These are phyloP conservation scores for Brachyistius frenatus DNA, from an alignment of 2,113 vertebrate species.

Conservation along the genomic window DNA sequence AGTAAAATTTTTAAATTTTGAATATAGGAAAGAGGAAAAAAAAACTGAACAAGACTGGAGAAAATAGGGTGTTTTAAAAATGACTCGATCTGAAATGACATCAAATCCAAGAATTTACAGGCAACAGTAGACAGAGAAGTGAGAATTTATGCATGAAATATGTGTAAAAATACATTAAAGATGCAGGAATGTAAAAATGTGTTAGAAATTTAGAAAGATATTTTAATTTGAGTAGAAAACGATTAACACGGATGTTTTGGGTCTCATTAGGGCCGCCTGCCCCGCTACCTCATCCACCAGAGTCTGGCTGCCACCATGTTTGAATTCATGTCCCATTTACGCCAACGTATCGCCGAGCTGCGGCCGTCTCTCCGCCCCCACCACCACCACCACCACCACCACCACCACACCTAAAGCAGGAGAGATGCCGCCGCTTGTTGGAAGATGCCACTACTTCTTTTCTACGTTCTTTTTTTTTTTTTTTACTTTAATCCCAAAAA, in stretches of 20 bases:
- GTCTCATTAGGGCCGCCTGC: slow-evolving; percentile 90
- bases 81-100: too few species aligned
- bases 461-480: background rate
- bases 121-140: too few species aligned
- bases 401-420: slow-evolving; percentile 29
- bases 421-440: background rate
- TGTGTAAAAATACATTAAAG: too few species aligned
- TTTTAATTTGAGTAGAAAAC: background rate
- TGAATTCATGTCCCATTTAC: slow-evolving; percentile 93
- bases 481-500: background rate
- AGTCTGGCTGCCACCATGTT: slow-evolving; percentile 97
- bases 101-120: too few species aligned
- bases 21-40: too few species aligned
- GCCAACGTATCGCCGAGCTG: slow-evolving; percentile 88
- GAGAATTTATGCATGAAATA: too few species aligned
- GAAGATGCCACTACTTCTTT: slow-evolving; percentile 18
- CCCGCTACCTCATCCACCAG: slow-evolving; percentile 97
- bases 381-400: slow-evolving; percentile 45
- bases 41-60: too few species aligned
- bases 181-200: too few species aligned
- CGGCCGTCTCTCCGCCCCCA: slow-evolving; percentile 56
- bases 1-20: too few species aligned
- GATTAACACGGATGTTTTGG: background rate
- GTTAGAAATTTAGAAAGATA: too few species aligned
- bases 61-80: too few species aligned